These are phyloP conservation scores for Ailurus styani DNA, from an alignment of 2,113 vertebrate species.

Conservation along the genomic window DNA sequence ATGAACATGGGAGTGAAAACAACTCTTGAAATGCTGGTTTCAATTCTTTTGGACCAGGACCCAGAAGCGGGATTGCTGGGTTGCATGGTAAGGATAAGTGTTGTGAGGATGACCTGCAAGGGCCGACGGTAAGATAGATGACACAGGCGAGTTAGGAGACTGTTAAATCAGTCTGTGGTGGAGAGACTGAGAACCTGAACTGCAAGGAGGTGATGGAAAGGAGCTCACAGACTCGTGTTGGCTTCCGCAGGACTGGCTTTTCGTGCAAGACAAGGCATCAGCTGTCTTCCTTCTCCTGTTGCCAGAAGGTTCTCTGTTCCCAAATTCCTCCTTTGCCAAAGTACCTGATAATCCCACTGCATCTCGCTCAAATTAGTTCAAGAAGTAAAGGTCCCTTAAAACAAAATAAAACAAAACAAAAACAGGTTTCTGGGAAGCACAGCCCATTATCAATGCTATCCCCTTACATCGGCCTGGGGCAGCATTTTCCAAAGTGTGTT, in stretches of 20 bases:
- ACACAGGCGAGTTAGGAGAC: not conserved
- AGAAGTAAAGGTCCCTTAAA: not conserved
- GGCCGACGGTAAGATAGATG: not conserved
- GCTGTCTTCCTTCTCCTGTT: not conserved
- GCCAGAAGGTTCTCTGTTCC: not conserved
- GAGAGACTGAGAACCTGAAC: not conserved
- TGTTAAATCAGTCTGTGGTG: not conserved
- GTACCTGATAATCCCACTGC: not conserved
- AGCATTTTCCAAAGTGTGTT: not conserved
- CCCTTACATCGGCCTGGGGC: not conserved
- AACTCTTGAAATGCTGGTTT: not conserved
- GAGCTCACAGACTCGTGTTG: accelerated
- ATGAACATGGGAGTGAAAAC: not conserved
- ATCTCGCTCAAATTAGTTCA: not conserved
- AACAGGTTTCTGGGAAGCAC: not conserved
- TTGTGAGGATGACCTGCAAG: not conserved
- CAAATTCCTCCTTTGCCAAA: not conserved
- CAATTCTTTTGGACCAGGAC: not conserved
- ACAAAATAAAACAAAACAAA: not conserved
- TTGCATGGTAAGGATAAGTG: not conserved
- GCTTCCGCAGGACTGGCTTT: not conserved
- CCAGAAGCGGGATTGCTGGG: not conserved
- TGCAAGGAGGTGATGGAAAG: not conserved
- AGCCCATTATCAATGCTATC: not conserved
- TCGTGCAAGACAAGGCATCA: not conserved